Percentiles rank a stretch among this genome's conserved stretches.
These are phyloP conservation scores for Crotophaga sulcirostris DNA, from an alignment of 2,113 vertebrate species.

Conservation along the genomic window DNA sequence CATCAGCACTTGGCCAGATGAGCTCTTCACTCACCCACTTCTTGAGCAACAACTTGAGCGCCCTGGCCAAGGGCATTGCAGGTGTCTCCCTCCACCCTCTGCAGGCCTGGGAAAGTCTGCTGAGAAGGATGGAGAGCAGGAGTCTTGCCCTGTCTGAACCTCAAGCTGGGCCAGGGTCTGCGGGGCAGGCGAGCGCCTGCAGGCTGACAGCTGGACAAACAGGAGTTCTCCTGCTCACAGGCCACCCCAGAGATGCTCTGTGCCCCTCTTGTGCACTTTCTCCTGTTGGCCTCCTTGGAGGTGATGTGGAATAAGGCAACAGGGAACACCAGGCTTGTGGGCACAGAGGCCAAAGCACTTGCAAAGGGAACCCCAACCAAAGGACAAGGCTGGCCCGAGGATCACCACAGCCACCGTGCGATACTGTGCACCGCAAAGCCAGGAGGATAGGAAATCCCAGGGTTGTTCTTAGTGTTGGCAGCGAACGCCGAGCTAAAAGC, in stretches of 20 bases:
- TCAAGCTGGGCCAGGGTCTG: rapidly evolving
- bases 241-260: too few relatives aligned
- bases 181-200: not conserved
- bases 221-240: rapidly evolving
- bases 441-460: not conserved
- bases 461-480: rapidly evolving
- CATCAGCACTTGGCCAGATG: not conserved
- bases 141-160: not conserved
- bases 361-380: not conserved
- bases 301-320: not conserved
- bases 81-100: not conserved
- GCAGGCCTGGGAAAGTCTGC: not conserved
- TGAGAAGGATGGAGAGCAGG: not conserved
- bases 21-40: not conserved
- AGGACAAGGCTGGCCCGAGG: not conserved
- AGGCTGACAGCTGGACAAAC: not conserved
- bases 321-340: not conserved
- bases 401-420: rapidly evolving
- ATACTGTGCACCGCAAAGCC: not conserved
- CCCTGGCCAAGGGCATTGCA: not conserved
- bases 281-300: not conserved
- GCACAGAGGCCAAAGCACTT: not conserved
- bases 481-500: not conserved
- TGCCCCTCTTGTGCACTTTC: not conserved
- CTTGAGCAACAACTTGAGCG: not conserved